Percentiles rank a stretch among this genome's conserved stretches.
Evolutionary conservation across 2,888 invertebrate species (phyloP).

Genomic region (Napeogenes inachia): DNA sequence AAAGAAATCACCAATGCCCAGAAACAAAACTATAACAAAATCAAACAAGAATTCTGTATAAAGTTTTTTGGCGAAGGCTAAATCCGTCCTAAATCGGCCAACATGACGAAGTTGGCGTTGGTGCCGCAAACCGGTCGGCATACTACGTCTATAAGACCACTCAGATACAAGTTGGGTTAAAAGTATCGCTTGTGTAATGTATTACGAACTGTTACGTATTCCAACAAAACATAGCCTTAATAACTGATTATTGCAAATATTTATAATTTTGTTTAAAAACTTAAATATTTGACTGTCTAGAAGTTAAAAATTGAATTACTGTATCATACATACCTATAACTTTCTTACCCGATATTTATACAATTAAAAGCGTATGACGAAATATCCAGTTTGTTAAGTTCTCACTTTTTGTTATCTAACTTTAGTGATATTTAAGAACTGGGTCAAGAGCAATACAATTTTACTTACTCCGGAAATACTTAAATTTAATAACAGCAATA

Average conservation of each 20-base stretch:
- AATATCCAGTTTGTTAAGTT: no score
- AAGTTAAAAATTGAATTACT: no score
- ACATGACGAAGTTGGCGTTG: conserved; percentile 45
- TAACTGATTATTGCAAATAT: not conserved
- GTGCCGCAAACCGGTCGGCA: conserved; percentile 61
- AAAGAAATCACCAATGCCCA: not conserved
- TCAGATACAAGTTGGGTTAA: conserved; percentile 33
- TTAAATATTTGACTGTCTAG: not conserved
- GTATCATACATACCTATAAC: no score
- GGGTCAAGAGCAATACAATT: no score
- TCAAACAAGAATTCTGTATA: not conserved
- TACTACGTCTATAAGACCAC: conserved; percentile 56
- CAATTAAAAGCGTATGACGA: no score
- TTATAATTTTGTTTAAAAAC: not conserved
- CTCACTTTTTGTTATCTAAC: no score
- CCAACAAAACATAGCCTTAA: not conserved
- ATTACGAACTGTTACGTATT: conserved; percentile 15
- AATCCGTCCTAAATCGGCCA: conserved; percentile 38
- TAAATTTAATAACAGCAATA: no score
- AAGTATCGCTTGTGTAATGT: conserved; percentile 30
- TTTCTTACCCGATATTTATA: no score
- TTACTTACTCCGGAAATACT: no score
- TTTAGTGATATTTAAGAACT: no score
- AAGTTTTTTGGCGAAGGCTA: conserved; percentile 14
- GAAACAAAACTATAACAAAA: not conserved